phyloP scores from a whole-genome alignment of 2,797 vertebrate species.

The Paguma larvata region DNA sequence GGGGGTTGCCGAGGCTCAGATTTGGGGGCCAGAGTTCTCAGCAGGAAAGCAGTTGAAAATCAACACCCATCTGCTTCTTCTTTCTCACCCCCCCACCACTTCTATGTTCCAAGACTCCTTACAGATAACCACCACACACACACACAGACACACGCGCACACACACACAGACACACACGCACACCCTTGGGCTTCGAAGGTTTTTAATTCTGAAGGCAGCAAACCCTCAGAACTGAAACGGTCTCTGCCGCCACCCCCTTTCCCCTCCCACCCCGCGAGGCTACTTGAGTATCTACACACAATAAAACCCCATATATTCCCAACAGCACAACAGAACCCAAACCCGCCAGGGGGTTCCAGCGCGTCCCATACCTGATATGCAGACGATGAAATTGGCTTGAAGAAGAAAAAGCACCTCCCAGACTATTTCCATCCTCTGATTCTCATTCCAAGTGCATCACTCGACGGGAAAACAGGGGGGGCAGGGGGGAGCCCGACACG shows the following conservation, averaged over 20 bases:
- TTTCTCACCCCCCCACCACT: neutral
- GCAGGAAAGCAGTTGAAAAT: conserved; percentile 75
- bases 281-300: neutral
- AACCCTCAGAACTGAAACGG: conserved; percentile 4
- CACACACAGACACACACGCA: neutral
- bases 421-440: conserved; percentile 98
- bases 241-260: neutral
- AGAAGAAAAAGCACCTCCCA: conserved; percentile 98
- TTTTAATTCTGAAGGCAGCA: conserved; percentile 45
- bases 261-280: neutral
- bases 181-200: neutral
- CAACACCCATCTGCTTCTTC: conserved; percentile 67
- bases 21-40: conserved; percentile 74
- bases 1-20: conserved; percentile 62
- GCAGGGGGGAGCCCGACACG: conserved; percentile 61
- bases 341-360: conserved; percentile 53
- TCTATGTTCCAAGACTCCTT: conserved; percentile 46
- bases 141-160: neutral
- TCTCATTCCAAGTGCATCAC: conserved; percentile 98
- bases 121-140: neutral
- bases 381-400: conserved; percentile 97
- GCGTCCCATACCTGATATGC: conserved; percentile 95
- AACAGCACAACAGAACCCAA: neutral
- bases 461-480: conserved; percentile 88
- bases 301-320: conserved; percentile 20